A percentile compares a stretch with the other conserved stretches of the same genome.
These are phyloP conservation scores for Ophonus ardosiacus DNA, from an alignment of 2,888 invertebrate species.

Conservation along the genomic window DNA sequence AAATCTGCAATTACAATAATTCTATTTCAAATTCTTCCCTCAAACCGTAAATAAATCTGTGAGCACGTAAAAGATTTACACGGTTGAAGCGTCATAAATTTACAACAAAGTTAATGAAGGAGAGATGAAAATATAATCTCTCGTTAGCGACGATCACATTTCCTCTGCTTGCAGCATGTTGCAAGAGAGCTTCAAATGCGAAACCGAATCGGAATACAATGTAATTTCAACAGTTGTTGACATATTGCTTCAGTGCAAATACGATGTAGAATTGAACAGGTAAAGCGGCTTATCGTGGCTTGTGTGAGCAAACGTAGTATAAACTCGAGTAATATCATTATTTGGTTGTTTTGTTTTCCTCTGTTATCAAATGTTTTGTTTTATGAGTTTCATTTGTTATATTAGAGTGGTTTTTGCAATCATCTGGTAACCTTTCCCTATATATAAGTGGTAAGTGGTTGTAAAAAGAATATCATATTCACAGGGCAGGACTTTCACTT, in stretches of 20 bases:
- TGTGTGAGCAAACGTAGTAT: background rate
- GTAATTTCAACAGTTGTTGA: conserved; percentile 41
- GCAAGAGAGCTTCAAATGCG: background rate
- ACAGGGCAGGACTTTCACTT: too few species aligned
- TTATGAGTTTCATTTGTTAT: background rate
- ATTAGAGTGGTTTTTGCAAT: background rate
- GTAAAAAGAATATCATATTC: background rate
- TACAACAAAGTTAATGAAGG: conserved; percentile 38
- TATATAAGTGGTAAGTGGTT: background rate
- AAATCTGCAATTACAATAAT: background rate
- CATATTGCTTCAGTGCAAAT: background rate
- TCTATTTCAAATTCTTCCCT: conserved; percentile 1
- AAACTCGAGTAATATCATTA: conserved; percentile 12
- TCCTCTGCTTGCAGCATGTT: background rate
- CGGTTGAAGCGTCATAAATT: conserved; percentile 19
- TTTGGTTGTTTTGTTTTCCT: background rate
- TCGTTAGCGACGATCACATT: conserved; percentile 27
- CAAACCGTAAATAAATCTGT: conserved; percentile 7
- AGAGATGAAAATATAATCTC: conserved; percentile 11
- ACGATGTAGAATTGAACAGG: background rate
- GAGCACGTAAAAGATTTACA: conserved; percentile 6
- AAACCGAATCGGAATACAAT: conserved; percentile 34
- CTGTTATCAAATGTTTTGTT: background rate
- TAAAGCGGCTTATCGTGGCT: conserved; percentile 19
- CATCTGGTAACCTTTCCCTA: background rate